Evolutionary conservation across 2,888 invertebrate species (phyloP).

Genomic region (Leucania comma): DNA sequence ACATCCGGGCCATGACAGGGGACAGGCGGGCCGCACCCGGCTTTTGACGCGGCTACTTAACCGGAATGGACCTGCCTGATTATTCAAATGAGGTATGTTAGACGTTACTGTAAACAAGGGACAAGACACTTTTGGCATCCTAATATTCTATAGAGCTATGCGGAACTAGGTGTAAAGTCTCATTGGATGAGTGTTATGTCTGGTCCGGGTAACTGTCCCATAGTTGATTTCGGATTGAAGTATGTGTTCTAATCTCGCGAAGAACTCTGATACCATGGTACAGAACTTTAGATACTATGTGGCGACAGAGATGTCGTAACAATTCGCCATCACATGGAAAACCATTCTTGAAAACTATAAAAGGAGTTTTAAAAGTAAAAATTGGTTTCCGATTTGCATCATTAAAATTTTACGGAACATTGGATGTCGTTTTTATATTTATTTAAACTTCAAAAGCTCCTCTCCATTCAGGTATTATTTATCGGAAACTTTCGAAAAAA

Average conservation of each 20-base stretch:
- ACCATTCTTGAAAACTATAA: not conserved
- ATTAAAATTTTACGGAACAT: slow-evolving; percentile 6
- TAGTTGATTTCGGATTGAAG: no score
- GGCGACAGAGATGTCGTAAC: no score
- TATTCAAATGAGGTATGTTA: slow-evolving; percentile 35
- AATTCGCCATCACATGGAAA: not conserved
- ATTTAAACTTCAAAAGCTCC: slow-evolving; percentile 10
- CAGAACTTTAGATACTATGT: no score
- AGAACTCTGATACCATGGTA: no score
- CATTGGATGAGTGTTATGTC: no score
- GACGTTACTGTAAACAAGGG: slow-evolving; percentile 34
- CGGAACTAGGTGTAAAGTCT: no score
- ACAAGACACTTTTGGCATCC: slow-evolving; percentile 12
- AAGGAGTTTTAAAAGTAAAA: slow-evolving; percentile 7
- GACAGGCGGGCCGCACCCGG: slow-evolving; percentile 40
- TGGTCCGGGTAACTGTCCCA: no score
- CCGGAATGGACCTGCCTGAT: slow-evolving; percentile 48
- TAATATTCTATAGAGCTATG: not conserved
- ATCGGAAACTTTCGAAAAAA: slow-evolving; percentile 30
- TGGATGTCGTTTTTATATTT: slow-evolving; percentile 2
- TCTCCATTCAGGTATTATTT: slow-evolving; percentile 33
- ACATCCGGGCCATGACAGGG: slow-evolving; percentile 60
- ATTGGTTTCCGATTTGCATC: slow-evolving; percentile 9
- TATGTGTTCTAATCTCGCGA: no score
- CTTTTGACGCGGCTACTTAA: slow-evolving; percentile 60